Evolutionary conservation across 92 coral and sea anemone species (phyloP).

Genomic region (Metridium senile): DNA sequence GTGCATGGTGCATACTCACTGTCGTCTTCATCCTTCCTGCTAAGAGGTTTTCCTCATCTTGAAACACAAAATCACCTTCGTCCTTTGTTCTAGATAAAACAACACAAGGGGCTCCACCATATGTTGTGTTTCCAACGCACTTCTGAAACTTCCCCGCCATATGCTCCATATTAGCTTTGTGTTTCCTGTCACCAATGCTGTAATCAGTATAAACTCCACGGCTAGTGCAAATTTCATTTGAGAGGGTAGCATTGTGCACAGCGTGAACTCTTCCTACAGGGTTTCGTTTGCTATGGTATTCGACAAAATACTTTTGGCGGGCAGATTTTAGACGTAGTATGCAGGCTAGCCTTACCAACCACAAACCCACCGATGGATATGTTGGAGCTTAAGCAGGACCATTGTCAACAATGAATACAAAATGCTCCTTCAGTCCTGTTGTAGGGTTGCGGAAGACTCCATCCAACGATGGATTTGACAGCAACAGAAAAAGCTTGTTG

Average conservation of each 20-base stretch:
- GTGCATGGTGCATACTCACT: constrained; percentile 23
- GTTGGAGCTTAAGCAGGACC: constrained; percentile 43
- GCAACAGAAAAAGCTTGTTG: constrained; percentile 11
- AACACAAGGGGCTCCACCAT: constrained; percentile 41
- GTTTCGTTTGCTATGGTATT: constrained; percentile 52
- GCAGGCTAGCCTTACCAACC: constrained; percentile 43
- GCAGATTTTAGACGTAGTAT: constrained; percentile 2
- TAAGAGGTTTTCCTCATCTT: constrained; percentile 44
- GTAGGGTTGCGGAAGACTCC: constrained; percentile 20
- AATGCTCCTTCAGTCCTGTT: constrained; percentile 36
- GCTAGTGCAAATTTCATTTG: constrained; percentile 51
- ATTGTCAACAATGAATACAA: constrained; percentile 36
- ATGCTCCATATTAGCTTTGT: constrained; percentile 48
- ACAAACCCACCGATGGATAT: constrained; percentile 36
- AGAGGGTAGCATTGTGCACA: constrained; percentile 39
- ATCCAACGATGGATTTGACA: constrained; percentile 15
- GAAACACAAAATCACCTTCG: constrained; percentile 34
- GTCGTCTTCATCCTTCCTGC: constrained; percentile 37
- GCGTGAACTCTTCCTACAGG: constrained; percentile 60
- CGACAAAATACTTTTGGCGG: constrained; percentile 46
- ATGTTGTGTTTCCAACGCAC: constrained; percentile 34
- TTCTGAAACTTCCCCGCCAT: constrained; percentile 39
- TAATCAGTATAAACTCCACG: constrained; percentile 35
- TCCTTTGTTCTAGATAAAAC: constrained; percentile 35
- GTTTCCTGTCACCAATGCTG: too few species aligned